Evolutionary conservation across 2,888 invertebrate species (phyloP).

Genomic region (Helleia helle): DNA sequence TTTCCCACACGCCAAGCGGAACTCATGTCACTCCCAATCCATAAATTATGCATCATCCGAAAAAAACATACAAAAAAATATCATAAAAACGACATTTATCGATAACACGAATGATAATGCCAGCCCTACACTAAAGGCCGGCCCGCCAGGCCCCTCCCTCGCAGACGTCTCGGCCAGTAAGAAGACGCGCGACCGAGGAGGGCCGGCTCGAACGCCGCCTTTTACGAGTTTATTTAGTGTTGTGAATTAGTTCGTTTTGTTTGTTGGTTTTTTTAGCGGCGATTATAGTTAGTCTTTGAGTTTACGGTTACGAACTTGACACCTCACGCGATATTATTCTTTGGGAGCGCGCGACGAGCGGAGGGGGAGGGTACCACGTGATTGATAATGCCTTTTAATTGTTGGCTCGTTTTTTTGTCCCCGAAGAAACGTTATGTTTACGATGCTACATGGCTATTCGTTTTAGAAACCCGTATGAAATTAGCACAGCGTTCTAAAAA

Average conservation of each 20-base stretch:
- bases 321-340: conserved; percentile 62
- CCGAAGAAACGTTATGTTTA: conserved; percentile 12
- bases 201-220: conserved; percentile 40
- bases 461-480: too few species aligned
- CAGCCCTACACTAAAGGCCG: conserved; percentile 47
- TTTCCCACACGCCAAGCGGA: conserved; percentile 37
- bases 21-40: conserved; percentile 50
- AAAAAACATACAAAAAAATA: conserved; percentile 36
- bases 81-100: conserved; percentile 55
- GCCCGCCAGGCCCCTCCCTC: conserved; percentile 51
- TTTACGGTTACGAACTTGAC: conserved; percentile 50
- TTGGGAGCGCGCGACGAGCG: conserved; percentile 21
- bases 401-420: conserved; percentile 15
- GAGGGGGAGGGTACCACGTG: neutral
- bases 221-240: conserved; percentile 47
- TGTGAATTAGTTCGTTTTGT: conserved; percentile 56
- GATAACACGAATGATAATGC: conserved; percentile 40
- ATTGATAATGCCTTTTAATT: conserved; percentile 27
- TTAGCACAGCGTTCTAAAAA: too few species aligned
- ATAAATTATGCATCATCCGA: conserved; percentile 51
- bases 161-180: conserved; percentile 43
- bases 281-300: conserved; percentile 31
- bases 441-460: too few species aligned
- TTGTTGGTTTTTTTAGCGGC: conserved; percentile 48
- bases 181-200: conserved; percentile 33